A percentile compares a stretch with the other conserved stretches of the same genome.
Conservation (phyloP, 2,888 invertebrate species). For the Nomada lathburiana region DNA sequence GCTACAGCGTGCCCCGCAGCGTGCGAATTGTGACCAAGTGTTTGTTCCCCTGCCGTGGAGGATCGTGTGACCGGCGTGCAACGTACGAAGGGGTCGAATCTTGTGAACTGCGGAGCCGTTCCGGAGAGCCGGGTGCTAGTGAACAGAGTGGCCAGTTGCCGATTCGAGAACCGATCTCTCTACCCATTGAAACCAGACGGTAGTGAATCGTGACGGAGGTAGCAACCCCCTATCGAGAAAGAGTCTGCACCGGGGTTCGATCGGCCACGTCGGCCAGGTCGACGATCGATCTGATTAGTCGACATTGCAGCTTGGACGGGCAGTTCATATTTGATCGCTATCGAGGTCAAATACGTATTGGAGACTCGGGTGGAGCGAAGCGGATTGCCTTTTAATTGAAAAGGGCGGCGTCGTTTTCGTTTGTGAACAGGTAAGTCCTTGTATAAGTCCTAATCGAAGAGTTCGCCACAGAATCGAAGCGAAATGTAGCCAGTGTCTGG, state of each 20-base stretch:
- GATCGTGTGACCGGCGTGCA: conserved; percentile 24
- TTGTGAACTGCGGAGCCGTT: conserved; percentile 4
- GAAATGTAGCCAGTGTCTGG: too few species aligned
- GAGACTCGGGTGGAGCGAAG: conserved; percentile 25
- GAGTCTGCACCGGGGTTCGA: not conserved
- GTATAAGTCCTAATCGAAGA: not conserved
- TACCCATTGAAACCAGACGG: not conserved
- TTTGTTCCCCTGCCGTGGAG: not conserved
- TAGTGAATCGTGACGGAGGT: not conserved
- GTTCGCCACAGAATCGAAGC: not conserved
- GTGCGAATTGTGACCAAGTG: conserved; percentile 15
- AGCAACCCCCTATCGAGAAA: not conserved
- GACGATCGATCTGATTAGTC: too few species aligned
- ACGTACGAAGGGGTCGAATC: not conserved
- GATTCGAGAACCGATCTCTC: not conserved
- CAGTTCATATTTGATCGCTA: not conserved
- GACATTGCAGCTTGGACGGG: too few species aligned
- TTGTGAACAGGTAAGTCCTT: conserved; percentile 30
- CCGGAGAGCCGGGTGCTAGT: conserved; percentile 7
- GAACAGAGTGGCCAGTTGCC: conserved; percentile 2
- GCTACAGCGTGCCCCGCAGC: not conserved
- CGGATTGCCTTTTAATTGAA: conserved; percentile 23
- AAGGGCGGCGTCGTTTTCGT: conserved; percentile 28
- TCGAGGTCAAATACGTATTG: conserved; percentile 27
- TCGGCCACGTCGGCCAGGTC: not conserved